A percentile compares a stretch with the other conserved stretches of the same genome.
Evolutionary conservation across 1,140 invertebrate species (phyloP).

Genomic region (Zaprionus kolodkinae): DNA sequence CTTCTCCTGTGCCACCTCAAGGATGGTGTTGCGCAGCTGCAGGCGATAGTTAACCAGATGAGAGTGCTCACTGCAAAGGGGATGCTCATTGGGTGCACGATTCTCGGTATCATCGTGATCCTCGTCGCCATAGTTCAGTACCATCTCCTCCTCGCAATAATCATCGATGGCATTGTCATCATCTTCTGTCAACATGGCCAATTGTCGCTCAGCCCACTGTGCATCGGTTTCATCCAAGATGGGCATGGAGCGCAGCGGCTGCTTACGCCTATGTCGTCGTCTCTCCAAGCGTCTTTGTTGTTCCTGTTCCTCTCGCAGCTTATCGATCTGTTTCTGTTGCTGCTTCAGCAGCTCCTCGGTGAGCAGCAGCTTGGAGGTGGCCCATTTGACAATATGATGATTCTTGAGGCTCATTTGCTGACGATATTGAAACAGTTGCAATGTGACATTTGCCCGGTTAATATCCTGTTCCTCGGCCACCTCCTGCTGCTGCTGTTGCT

Average conservation of each 20-base stretch:
- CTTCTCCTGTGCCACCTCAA: constrained; percentile 63
- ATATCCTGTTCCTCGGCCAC: constrained; percentile 1
- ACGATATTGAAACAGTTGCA: constrained; percentile 64
- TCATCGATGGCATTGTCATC: constrained; percentile 32
- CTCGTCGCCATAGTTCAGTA: neutral
- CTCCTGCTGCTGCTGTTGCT: neutral
- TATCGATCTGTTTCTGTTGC: constrained; percentile 22
- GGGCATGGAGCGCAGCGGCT: neutral
- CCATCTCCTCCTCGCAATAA: neutral
- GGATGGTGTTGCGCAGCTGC: constrained; percentile 50
- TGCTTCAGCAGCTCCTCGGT: constrained; percentile 72
- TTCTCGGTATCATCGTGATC: constrained; percentile 48
- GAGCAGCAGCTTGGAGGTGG: constrained; percentile 63
- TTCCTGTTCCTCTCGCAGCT: constrained; percentile 28
- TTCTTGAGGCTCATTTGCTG: constrained; percentile 63
- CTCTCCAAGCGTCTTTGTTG: neutral
- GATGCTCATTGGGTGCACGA: constrained; percentile 3
- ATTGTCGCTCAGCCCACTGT: constrained; percentile 48
- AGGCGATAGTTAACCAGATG: constrained; percentile 51
- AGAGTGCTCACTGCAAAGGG: constrained; percentile 33
- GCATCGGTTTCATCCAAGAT: constrained; percentile 17
- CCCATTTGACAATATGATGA: constrained; percentile 69
- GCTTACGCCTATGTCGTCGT: neutral
- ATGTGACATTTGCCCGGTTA: constrained; percentile 35
- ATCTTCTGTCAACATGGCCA: constrained; percentile 45